These are phyloP conservation scores for Hapalemur alaotrensis DNA, from an alignment of 2,797 vertebrate genomes.

Conservation along the genomic window DNA sequence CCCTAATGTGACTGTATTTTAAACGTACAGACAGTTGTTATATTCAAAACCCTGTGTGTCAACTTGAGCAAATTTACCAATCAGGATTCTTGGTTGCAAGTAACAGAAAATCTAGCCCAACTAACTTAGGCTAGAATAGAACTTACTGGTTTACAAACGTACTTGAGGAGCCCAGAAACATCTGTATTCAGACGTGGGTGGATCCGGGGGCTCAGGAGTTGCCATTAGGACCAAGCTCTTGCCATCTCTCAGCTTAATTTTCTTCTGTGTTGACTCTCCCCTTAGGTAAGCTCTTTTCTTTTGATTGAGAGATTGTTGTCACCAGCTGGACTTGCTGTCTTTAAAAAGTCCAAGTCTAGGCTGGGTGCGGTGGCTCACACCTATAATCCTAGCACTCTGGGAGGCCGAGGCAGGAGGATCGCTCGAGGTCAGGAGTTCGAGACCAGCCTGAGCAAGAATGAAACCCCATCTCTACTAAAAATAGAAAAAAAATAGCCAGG, in stretches of 20 bases:
- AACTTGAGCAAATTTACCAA: not conserved
- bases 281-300: not conserved
- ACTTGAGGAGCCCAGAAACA: not conserved
- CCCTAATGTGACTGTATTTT: not conserved
- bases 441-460: too few relatives aligned
- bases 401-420: too few relatives aligned
- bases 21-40: not conserved
- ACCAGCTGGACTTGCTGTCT: not conserved
- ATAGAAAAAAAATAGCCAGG: too few relatives aligned
- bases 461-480: too few relatives aligned
- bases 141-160: not conserved
- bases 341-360: not conserved
- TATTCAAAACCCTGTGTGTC: not conserved
- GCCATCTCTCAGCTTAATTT: not conserved
- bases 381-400: too few relatives aligned
- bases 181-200: not conserved
- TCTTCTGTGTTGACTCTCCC: not conserved
- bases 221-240: not conserved
- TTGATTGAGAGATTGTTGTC: not conserved
- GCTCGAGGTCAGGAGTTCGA: too few relatives aligned
- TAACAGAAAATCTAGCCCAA: not conserved
- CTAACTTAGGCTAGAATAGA: not conserved
- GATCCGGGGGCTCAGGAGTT: not conserved
- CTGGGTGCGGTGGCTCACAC: too few relatives aligned
- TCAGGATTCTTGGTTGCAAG: conserved; percentile 14